A percentile compares a stretch with the other conserved stretches of the same genome.
Evolutionary conservation across 2,113 vertebrate species (phyloP).

Genomic region (Petroica traversi): DNA sequence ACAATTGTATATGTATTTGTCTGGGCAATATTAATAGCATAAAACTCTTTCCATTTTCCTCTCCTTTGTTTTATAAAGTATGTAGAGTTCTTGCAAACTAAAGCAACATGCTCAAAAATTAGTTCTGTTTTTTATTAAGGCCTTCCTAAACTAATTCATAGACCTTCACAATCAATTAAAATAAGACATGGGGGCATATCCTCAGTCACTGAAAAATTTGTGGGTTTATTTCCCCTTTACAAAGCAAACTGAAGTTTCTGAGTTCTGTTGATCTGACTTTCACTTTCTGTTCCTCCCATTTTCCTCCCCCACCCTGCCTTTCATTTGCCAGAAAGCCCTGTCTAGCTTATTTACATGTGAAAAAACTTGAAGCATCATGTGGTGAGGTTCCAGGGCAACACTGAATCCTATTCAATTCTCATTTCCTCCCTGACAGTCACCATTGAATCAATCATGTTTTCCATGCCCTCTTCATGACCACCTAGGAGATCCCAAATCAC

Average conservation of each 20-base stretch:
- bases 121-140: not conserved
- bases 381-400: conserved; percentile 82
- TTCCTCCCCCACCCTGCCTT: conserved; percentile 61
- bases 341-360: conserved; percentile 93
- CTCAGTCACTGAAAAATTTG: not conserved
- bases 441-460: conserved; percentile 88
- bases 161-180: not conserved
- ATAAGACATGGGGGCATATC: not conserved
- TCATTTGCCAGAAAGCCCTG: conserved; percentile 78
- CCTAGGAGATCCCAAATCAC: conserved; percentile 81
- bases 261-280: conserved; percentile 20
- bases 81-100: not conserved
- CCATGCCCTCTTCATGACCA: conserved; percentile 80
- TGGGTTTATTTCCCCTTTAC: not conserved
- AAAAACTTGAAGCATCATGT: conserved; percentile 85
- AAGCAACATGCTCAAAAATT: not conserved
- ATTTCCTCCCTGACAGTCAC: conserved; percentile 88
- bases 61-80: not conserved
- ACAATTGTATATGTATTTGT: not conserved
- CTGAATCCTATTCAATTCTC: conserved; percentile 86
- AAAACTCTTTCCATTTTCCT: not conserved
- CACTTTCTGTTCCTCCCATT: conserved; percentile 43
- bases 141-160: not conserved
- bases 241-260: not conserved
- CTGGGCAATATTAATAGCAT: not conserved